Conservation (phyloP, 2,888 invertebrate species). For the Odontothrips loti region DNA sequence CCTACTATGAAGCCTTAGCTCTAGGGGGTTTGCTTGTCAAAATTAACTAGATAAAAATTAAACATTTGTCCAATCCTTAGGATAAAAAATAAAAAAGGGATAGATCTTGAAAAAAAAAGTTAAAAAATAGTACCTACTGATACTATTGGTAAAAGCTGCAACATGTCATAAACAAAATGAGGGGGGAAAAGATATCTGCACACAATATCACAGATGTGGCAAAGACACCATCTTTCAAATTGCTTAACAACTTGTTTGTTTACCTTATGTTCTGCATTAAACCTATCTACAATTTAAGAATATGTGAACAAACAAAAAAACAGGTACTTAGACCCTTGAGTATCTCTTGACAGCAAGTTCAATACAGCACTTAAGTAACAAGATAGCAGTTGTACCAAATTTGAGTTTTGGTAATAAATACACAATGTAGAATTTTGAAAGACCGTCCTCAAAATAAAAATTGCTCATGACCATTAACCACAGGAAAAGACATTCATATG, state of each 20-base stretch:
- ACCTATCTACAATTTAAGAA: not conserved
- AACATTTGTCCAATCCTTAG: not conserved
- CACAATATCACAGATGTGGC: constrained; percentile 6
- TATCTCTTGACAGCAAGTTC: not conserved
- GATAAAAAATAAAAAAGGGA: not conserved
- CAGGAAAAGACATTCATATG: no score
- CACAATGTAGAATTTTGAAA: not conserved
- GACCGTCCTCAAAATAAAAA: not conserved
- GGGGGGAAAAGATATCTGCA: no score
- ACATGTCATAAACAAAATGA: no score
- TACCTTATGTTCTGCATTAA: not conserved
- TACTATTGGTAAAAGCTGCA: not conserved
- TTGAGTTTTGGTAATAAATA: not conserved
- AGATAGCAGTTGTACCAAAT: not conserved
- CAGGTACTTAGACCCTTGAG: not conserved
- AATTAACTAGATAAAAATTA: not conserved
- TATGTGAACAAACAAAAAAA: not conserved
- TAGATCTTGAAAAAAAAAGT: not conserved
- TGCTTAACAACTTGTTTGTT: not conserved
- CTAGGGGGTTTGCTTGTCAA: not conserved
- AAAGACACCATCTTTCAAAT: not conserved
- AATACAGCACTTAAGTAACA: not conserved
- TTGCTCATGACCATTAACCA: not conserved
- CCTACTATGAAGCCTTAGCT: no score
- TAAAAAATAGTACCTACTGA: not conserved